These are phyloP conservation scores for Coregonus sp. DNA, from an alignment of 2,797 vertebrate genomes.

Conservation along the genomic window DNA sequence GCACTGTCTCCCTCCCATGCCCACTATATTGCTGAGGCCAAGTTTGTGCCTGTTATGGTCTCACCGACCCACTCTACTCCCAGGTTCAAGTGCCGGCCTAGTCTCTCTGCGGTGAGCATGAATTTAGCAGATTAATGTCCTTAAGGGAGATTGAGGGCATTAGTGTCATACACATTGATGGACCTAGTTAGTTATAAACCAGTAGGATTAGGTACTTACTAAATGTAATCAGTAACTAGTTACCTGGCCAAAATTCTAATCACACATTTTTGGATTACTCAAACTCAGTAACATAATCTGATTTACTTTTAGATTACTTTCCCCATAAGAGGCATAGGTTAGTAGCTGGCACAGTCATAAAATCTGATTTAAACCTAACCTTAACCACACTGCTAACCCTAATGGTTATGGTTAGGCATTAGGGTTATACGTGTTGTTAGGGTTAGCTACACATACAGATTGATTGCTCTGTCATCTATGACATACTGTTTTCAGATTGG, in stretches of 20 bases:
- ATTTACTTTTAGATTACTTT: no score
- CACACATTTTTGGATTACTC: no score
- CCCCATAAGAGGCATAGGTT: no score
- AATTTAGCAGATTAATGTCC: not conserved
- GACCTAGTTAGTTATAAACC: not conserved
- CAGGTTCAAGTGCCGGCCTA: conserved; percentile 6
- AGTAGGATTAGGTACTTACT: not conserved
- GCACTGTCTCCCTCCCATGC: conserved; percentile 38
- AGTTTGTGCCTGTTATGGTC: conserved; percentile 28
- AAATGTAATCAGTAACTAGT: no score
- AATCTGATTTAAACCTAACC: no score
- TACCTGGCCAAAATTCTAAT: no score
- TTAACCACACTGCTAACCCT: no score
- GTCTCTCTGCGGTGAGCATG: conserved; percentile 58
- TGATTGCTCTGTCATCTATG: not conserved
- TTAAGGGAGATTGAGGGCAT: not conserved
- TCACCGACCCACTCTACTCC: conserved; percentile 57
- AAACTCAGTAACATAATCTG: no score
- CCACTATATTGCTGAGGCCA: conserved; percentile 22
- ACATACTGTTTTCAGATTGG: conserved; percentile 5
- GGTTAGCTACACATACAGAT: not conserved
- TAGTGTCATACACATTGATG: not conserved
- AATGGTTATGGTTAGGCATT: no score
- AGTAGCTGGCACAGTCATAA: no score
- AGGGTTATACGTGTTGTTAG: no score